Evolutionary conservation across 2,113 vertebrate species (phyloP).

Genomic region (Micronycteris hirsuta): DNA sequence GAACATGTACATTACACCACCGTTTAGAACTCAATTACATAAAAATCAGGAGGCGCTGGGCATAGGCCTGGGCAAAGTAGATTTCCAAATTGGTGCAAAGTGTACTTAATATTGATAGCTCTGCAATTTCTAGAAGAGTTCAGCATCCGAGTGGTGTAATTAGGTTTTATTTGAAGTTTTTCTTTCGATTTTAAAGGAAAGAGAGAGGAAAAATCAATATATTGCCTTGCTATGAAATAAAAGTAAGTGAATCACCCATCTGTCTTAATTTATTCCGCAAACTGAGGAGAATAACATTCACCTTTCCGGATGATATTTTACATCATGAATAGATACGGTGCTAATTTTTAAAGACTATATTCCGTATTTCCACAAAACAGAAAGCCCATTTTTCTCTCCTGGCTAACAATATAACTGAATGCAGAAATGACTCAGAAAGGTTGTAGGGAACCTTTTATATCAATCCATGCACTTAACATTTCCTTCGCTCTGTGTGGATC

Average conservation of each 20-base stretch:
- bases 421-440: fast-evolving
- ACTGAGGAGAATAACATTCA: not conserved
- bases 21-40: conserved; percentile 75
- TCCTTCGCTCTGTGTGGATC: not conserved
- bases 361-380: not conserved
- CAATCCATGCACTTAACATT: not conserved
- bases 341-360: conserved; percentile 41
- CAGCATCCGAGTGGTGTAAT: conserved; percentile 76
- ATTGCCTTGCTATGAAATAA: conserved; percentile 60
- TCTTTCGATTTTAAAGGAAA: conserved; percentile 69
- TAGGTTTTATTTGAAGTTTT: conserved; percentile 77
- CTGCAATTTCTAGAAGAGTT: conserved; percentile 77
- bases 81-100: conserved; percentile 77
- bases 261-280: conserved; percentile 66
- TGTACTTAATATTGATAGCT: conserved; percentile 80
- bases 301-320: conserved; percentile 19
- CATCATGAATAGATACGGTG: not conserved
- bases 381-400: not conserved
- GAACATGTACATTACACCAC: conserved; percentile 73
- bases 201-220: conserved; percentile 71
- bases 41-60: conserved; percentile 63
- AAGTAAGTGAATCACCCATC: conserved; percentile 62
- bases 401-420: not conserved
- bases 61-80: conserved; percentile 65
- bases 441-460: not conserved